Evolutionary conservation across 2,888 invertebrate species (phyloP).

Genomic region (Onchidella celtica): DNA sequence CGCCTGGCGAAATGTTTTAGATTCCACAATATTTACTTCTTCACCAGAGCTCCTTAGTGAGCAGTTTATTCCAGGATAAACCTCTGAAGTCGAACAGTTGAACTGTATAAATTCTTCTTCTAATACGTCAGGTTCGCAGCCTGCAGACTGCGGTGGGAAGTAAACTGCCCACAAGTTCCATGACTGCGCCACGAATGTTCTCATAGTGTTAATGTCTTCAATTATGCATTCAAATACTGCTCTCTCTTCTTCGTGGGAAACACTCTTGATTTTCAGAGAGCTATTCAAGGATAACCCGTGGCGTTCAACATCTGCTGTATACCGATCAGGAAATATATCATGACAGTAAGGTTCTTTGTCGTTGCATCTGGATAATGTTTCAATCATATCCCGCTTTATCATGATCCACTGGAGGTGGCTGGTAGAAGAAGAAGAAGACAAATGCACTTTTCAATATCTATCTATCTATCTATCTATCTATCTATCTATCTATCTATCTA

Average conservation of each 20-base stretch:
- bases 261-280: not conserved
- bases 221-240: not conserved
- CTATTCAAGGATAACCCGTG: not conserved
- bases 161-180: not conserved
- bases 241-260: not conserved
- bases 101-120: not conserved
- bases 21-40: no score
- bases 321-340: no score
- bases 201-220: not conserved
- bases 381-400: no score
- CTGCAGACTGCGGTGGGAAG: not conserved
- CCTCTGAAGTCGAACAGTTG: not conserved
- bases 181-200: not conserved
- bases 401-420: no score
- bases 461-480: not conserved
- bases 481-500: not conserved
- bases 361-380: no score
- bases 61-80: not conserved
- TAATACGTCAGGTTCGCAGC: not conserved
- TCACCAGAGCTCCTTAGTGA: no score
- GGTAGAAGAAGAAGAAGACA: no score
- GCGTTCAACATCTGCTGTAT: no score
- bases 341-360: no score
- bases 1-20: no score
- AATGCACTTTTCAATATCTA: not conserved